Percentiles rank a stretch among this genome's conserved stretches.
Evolutionary conservation across 2,113 vertebrate species (phyloP).

Genomic region (Promerops cafer): DNA sequence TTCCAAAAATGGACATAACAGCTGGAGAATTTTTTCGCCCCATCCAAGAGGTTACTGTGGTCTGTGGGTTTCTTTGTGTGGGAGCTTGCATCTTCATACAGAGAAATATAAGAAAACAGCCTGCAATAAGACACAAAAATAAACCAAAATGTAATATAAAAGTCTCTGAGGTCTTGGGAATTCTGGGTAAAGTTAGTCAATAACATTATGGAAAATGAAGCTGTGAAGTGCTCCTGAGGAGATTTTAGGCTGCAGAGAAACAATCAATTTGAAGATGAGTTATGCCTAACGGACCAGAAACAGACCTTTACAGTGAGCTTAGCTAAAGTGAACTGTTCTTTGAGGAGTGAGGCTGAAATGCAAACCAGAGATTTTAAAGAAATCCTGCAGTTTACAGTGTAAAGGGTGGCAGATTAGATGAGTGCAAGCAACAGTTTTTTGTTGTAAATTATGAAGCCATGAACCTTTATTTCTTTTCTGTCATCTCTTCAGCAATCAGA

Average conservation of each 20-base stretch:
- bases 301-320: neutral
- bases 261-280: neutral
- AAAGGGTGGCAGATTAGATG: neutral
- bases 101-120: conserved; percentile 48
- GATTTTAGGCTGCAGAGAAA: neutral
- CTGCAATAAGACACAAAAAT: conserved; percentile 43
- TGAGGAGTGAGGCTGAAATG: neutral
- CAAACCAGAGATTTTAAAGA: neutral
- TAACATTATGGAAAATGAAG: neutral
- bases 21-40: neutral
- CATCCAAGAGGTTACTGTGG: conserved; percentile 52
- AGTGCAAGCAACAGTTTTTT: neutral
- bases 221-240: neutral
- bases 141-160: neutral
- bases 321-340: neutral
- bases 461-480: neutral
- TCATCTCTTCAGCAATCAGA: neutral
- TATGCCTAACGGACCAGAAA: neutral
- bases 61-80: conserved; percentile 65
- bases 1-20: conserved; percentile 39
- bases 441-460: neutral
- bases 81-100: conserved; percentile 37
- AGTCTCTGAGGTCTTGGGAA: neutral
- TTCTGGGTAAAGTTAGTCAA: neutral
- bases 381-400: neutral